Percentiles rank a stretch among this genome's conserved stretches.
phyloP scores from a whole-genome alignment of 2,888 invertebrate genomes.

The Bombylius discolor region DNA sequence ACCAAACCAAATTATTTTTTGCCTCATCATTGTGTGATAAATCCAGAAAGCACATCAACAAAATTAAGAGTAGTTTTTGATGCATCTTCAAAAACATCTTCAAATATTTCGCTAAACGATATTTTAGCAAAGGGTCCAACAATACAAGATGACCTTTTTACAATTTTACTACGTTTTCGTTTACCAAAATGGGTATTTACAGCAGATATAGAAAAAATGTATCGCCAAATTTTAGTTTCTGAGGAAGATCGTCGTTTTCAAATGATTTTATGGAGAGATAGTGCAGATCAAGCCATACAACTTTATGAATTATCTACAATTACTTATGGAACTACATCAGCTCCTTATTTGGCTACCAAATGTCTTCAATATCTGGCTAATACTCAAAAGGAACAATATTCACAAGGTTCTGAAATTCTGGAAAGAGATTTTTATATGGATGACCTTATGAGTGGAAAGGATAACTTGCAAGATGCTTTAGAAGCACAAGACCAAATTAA shows the following conservation, averaged over 20 bases:
- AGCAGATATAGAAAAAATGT: constrained; percentile 11
- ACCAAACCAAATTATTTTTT: not conserved
- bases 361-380: constrained; percentile 7
- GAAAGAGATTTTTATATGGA: too few relatives aligned
- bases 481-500: too few relatives aligned
- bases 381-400: constrained; percentile 9
- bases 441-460: too few relatives aligned
- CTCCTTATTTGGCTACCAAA: too few relatives aligned
- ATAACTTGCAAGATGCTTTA: too few relatives aligned
- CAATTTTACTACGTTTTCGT: constrained; percentile 8
- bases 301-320: too few relatives aligned
- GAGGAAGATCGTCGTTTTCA: not conserved
- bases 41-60: constrained; percentile 4
- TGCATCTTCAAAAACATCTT: constrained; percentile 6
- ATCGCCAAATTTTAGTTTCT: constrained; percentile 1
- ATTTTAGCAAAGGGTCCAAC: constrained; percentile 7
- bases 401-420: constrained; percentile 3
- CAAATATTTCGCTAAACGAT: constrained; percentile 13
- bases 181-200: constrained; percentile 5
- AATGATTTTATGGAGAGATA: constrained; percentile 8
- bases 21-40: not conserved
- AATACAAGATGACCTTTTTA: constrained; percentile 9
- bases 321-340: too few relatives aligned
- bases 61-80: constrained; percentile 4
- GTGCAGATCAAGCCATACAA: not conserved